phyloP scores from a whole-genome alignment of 2,797 vertebrate genomes.

The Bryconaethiops microstoma region DNA sequence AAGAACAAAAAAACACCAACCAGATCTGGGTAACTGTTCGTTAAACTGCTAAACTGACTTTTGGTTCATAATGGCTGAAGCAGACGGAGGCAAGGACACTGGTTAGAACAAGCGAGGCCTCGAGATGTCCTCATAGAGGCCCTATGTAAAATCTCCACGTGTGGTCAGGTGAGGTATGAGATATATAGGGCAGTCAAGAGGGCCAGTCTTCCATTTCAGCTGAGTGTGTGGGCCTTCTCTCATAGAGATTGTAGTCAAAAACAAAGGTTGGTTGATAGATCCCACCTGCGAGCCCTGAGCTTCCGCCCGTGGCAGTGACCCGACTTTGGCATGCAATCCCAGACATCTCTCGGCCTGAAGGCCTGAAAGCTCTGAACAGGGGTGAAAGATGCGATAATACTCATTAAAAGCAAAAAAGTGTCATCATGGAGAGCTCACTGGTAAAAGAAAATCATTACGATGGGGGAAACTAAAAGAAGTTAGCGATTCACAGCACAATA shows the following conservation, averaged over 20 bases:
- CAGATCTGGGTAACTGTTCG: constrained; percentile 35
- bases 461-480: constrained; percentile 25
- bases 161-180: constrained; percentile 22
- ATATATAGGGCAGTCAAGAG: constrained; percentile 34
- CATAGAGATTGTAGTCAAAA: background rate
- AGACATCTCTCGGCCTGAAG: constrained; percentile 4
- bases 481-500: constrained; percentile 41
- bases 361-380: constrained; percentile 10
- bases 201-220: constrained; percentile 62
- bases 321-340: constrained; percentile 7
- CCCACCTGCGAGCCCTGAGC: background rate
- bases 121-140: constrained; percentile 4
- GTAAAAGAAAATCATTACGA: too few species aligned
- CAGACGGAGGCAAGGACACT: constrained; percentile 15
- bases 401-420: constrained; percentile 35
- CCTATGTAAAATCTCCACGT: constrained; percentile 22
- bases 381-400: constrained; percentile 14
- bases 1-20: constrained; percentile 49
- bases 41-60: constrained; percentile 12
- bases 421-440: constrained; percentile 31
- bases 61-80: constrained; percentile 4
- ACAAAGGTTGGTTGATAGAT: background rate
- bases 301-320: background rate
- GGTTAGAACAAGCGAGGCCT: constrained; percentile 7
- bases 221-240: constrained; percentile 35